These are phyloP conservation scores for Thereuonema tuberculata DNA, from an alignment of 1,140 invertebrate species.

Conservation along the genomic window DNA sequence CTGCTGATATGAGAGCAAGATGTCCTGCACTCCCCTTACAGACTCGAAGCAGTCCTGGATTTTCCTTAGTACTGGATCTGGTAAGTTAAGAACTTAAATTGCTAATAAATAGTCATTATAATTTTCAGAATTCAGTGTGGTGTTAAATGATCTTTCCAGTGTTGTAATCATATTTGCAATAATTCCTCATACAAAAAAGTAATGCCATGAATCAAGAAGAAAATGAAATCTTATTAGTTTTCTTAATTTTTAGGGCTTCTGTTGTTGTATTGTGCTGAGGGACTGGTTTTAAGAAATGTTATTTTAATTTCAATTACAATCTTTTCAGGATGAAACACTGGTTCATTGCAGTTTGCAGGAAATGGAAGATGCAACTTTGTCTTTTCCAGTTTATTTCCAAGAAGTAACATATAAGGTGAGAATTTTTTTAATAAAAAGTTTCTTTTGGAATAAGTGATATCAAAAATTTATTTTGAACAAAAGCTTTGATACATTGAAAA, in stretches of 20 bases:
- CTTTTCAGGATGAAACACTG: slow-evolving; percentile 76
- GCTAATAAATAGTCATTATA: background rate
- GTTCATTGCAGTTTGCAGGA: slow-evolving; percentile 91
- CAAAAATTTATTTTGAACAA: background rate
- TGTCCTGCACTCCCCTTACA: slow-evolving; percentile 83
- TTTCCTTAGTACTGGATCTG: slow-evolving; percentile 76
- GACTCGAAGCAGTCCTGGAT: slow-evolving; percentile 82
- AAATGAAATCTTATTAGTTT: too few relatives aligned
- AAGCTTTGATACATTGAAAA: too few relatives aligned
- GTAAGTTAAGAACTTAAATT: slow-evolving; percentile 44
- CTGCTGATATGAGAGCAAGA: slow-evolving; percentile 66
- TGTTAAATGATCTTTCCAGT: slow-evolving; percentile 11
- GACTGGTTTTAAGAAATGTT: too few relatives aligned
- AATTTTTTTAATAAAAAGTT: slow-evolving; percentile 1
- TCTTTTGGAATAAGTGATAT: background rate
- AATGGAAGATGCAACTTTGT: slow-evolving; percentile 77
- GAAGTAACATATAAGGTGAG: slow-evolving; percentile 61
- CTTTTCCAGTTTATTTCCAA: slow-evolving; percentile 89
- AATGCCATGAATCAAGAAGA: too few relatives aligned
- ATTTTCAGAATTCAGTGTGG: slow-evolving; percentile 2
- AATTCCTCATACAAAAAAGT: background rate
- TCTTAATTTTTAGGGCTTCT: too few relatives aligned
- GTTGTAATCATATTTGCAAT: slow-evolving; percentile 20
- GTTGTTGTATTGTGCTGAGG: too few relatives aligned
- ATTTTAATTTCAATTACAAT: too few relatives aligned